Conservation (phyloP, 2,113 vertebrate species). For the Dipodomys stephensi region DNA sequence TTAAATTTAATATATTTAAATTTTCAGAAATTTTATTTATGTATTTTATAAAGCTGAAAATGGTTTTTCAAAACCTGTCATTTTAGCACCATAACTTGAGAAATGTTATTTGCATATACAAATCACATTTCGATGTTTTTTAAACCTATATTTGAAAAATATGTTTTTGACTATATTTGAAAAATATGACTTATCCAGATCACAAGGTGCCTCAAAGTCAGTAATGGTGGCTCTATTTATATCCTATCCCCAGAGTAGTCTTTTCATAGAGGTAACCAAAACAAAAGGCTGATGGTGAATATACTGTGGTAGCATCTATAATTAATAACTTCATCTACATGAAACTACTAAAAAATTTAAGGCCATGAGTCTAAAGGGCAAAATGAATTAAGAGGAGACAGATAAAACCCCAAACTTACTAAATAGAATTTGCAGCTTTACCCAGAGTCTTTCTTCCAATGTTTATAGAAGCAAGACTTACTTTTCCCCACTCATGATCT, state of each 20-base stretch:
- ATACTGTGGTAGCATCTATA: conserved; percentile 16
- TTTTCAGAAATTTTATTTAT: background rate
- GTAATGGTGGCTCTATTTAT: background rate
- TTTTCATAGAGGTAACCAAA: background rate
- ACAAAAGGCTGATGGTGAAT: background rate
- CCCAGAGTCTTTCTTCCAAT: background rate
- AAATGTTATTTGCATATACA: background rate
- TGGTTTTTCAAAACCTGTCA: background rate
- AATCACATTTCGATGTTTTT: background rate
- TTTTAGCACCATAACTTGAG: background rate
- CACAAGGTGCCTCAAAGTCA: background rate
- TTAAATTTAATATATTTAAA: background rate
- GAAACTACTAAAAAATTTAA: conserved; percentile 54
- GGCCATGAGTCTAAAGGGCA: background rate
- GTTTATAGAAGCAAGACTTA: background rate
- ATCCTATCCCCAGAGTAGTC: background rate
- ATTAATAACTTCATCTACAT: conserved; percentile 42
- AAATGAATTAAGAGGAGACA: background rate
- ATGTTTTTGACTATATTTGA: background rate
- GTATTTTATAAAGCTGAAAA: background rate
- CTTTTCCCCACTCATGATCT: background rate
- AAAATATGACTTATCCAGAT: background rate
- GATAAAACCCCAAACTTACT: background rate
- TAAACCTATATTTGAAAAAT: background rate
- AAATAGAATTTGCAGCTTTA: background rate